Evolutionary conservation across 2,888 invertebrate genomes (phyloP).

Genomic region (Meghimatium bilineatum): DNA sequence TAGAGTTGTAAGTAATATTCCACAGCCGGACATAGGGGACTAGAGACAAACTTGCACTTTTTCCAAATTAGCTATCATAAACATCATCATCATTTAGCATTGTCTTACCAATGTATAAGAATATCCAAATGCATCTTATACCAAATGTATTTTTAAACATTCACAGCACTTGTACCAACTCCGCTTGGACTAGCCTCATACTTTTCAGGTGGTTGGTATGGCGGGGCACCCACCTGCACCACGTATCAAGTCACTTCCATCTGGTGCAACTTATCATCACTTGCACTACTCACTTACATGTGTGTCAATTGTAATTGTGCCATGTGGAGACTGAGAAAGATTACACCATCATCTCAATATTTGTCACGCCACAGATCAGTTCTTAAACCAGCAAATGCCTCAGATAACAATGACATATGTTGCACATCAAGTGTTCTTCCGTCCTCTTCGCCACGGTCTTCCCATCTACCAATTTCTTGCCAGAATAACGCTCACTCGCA

Average conservation of each 20-base stretch:
- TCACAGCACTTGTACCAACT: slow-evolving; percentile 59
- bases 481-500: background rate
- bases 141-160: background rate
- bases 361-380: background rate
- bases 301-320: slow-evolving; percentile 59
- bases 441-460: background rate
- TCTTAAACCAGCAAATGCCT: background rate
- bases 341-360: background rate
- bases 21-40: no score
- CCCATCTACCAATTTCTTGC: background rate
- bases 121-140: no score
- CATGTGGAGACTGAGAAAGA: slow-evolving; percentile 26
- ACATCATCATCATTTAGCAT: no score
- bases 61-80: no score
- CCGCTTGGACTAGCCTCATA: slow-evolving; percentile 65
- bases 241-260: slow-evolving; percentile 64
- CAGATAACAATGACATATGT: background rate
- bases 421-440: background rate
- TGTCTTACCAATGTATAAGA: no score
- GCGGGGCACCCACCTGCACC: slow-evolving; percentile 62
- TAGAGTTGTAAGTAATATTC: no score
- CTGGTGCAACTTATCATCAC: slow-evolving; percentile 62
- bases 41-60: no score
- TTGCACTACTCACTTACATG: slow-evolving; percentile 62
- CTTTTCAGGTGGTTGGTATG: slow-evolving; percentile 64